These are phyloP conservation scores for Cyprinodon tularosa DNA, from an alignment of 2,113 vertebrate genomes.

Conservation along the genomic window DNA sequence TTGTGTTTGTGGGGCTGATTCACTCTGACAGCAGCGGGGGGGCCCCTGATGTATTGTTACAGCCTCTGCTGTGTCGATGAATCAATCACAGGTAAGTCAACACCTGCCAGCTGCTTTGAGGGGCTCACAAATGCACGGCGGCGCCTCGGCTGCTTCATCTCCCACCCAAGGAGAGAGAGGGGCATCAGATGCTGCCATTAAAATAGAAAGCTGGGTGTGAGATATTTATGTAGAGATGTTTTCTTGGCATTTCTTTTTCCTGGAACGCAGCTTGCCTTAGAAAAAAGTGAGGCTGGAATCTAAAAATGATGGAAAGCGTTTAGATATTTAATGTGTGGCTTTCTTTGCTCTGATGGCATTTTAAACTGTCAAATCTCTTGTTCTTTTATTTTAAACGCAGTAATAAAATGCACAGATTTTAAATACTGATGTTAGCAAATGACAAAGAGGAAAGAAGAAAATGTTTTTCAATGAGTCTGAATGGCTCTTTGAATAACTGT, in stretches of 20 bases:
- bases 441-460: conserved; percentile 13
- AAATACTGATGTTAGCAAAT: conserved; percentile 15
- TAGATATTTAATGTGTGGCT: neutral
- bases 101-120: conserved; percentile 35
- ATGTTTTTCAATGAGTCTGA: conserved; percentile 40
- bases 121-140: conserved; percentile 27
- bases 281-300: neutral
- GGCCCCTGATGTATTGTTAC: conserved; percentile 29
- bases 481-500: conserved; percentile 13
- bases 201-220: neutral
- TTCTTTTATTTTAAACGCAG: conserved; percentile 5
- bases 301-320: neutral
- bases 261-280: neutral
- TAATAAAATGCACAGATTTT: conserved; percentile 20
- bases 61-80: conserved; percentile 28
- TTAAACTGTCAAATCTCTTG: conserved; percentile 15
- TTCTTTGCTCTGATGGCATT: neutral
- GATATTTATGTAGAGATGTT: neutral
- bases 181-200: conserved; percentile 19
- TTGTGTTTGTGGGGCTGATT: conserved; percentile 30
- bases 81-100: conserved; percentile 48
- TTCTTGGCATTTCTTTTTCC: neutral
- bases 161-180: conserved; percentile 22
- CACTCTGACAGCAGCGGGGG: conserved; percentile 12
- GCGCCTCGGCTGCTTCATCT: conserved; percentile 12